Evolutionary conservation across 2,888 invertebrate genomes (phyloP).

Genomic region (Amphipyra berbera): DNA sequence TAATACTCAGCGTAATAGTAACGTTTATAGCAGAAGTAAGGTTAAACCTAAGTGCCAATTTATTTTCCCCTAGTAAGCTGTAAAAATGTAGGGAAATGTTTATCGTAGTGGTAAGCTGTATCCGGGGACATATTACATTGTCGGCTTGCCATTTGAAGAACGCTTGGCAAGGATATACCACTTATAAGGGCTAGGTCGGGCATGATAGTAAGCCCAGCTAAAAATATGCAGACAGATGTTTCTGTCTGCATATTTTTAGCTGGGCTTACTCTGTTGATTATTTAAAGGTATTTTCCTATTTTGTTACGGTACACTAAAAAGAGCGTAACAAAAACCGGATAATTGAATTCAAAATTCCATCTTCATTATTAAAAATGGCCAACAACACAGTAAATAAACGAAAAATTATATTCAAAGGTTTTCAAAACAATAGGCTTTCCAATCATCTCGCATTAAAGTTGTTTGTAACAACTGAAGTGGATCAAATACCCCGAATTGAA

Average conservation of each 20-base stretch:
- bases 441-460: constrained; percentile 43
- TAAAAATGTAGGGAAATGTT: constrained; percentile 6
- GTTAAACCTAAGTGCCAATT: constrained; percentile 16
- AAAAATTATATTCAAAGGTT: constrained; percentile 37
- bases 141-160: neutral
- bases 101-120: constrained; percentile 6
- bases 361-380: neutral
- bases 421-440: constrained; percentile 23
- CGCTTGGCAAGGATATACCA: neutral
- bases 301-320: no score
- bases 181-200: neutral
- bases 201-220: no score
- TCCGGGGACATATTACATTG: constrained; percentile 14
- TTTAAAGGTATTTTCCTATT: no score
- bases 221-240: no score
- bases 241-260: no score
- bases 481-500: constrained; percentile 47
- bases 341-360: constrained; percentile 2
- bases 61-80: constrained; percentile 12
- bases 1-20: no score
- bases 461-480: constrained; percentile 49
- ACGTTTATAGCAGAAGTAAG: neutral
- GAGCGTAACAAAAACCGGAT: no score
- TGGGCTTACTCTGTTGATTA: no score
- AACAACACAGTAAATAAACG: constrained; percentile 15